phyloP scores from a whole-genome alignment of 2,888 invertebrate species.

The Chaetogeoica ovagalla region DNA sequence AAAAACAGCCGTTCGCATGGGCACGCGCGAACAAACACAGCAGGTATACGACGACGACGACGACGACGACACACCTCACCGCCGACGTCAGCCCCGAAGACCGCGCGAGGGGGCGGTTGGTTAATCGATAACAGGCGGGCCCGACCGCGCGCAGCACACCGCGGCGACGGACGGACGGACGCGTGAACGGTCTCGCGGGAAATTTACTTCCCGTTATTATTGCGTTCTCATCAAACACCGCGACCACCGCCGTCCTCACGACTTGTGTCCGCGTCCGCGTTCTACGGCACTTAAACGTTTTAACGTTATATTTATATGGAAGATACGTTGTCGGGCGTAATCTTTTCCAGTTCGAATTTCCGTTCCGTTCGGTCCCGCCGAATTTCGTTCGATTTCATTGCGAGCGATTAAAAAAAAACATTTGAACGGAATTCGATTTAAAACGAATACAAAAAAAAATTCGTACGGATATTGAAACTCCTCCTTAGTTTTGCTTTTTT shows the following conservation, averaged over 20 bases:
- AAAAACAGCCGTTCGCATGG: not conserved
- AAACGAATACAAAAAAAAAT: no score
- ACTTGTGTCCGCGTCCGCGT: not conserved
- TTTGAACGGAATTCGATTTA: no score
- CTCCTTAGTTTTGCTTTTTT: no score
- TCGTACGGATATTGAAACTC: no score
- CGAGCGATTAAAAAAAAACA: no score
- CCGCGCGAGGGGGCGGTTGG: no score
- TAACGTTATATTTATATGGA: no score
- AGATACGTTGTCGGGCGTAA: no score
- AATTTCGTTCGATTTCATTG: no score
- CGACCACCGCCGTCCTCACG: no score
- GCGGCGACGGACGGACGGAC: not conserved
- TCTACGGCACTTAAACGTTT: not conserved
- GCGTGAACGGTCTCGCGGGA: constrained; percentile 33
- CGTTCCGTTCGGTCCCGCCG: no score
- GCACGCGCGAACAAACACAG: not conserved
- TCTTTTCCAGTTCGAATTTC: no score
- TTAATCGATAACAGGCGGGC: constrained; percentile 34
- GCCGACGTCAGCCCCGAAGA: not conserved
- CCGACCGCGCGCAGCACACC: constrained; percentile 11
- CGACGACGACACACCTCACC: not conserved
- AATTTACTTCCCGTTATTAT: constrained; percentile 11
- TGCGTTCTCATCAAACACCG: not conserved
- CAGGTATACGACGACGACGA: constrained; percentile 21